These are phyloP conservation scores for Eupithecia dodoneata DNA, from an alignment of 2,888 invertebrate species.

Conservation along the genomic window DNA sequence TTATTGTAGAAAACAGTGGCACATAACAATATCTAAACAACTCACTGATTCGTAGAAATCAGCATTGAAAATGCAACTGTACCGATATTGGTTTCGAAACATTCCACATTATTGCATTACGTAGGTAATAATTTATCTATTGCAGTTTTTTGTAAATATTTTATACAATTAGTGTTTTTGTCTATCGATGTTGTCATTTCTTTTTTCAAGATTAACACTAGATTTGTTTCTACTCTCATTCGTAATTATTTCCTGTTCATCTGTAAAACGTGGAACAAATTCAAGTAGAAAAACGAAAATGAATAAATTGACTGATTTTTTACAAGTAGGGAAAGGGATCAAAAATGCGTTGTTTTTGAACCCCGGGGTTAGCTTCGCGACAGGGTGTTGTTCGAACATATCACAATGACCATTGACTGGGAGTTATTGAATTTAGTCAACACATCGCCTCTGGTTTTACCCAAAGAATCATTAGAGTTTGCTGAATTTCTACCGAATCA, in stretches of 20 bases:
- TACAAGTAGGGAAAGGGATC: conserved; percentile 67
- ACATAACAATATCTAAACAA: not conserved
- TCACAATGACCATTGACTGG: conserved; percentile 55
- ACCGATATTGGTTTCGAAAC: conserved; percentile 49
- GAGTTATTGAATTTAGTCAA: conserved; percentile 31
- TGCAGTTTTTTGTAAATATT: conserved; percentile 30
- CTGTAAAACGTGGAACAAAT: conserved; percentile 28
- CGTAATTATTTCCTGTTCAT: not conserved
- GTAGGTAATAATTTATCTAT: conserved; percentile 34
- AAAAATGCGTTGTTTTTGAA: conserved; percentile 66
- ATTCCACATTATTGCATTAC: conserved; percentile 57
- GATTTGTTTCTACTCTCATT: not conserved
- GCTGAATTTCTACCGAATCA: conserved; percentile 29
- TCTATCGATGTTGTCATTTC: not conserved
- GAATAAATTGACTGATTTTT: conserved; percentile 64
- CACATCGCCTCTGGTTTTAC: conserved; percentile 8
- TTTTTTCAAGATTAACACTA: not conserved
- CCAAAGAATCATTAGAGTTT: conserved; percentile 20
- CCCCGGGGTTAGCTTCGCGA: conserved; percentile 65
- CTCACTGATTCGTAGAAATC: conserved; percentile 1
- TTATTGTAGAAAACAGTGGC: not conserved
- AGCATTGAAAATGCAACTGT: conserved; percentile 55
- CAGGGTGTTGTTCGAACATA: conserved; percentile 77
- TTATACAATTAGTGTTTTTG: conserved; percentile 17
- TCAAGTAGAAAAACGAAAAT: conserved; percentile 40